A percentile compares a stretch with the other conserved stretches of the same genome.
Evolutionary conservation across 2,888 invertebrate genomes (phyloP).

Genomic region (Thumatha senex): DNA sequence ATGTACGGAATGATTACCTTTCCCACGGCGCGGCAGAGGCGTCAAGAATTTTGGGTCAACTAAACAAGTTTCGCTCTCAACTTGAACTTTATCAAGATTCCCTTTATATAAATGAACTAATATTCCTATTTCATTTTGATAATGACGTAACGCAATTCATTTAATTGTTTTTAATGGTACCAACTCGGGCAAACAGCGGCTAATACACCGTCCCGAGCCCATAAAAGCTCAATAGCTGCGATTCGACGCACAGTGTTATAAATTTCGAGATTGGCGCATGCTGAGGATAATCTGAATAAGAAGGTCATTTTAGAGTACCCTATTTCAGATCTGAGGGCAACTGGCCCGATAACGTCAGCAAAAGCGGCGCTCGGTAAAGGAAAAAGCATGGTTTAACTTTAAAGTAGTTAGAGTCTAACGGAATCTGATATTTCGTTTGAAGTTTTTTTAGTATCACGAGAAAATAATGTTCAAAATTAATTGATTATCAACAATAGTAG

Average conservation of each 20-base stretch:
- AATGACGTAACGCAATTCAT: conserved; percentile 48
- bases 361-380: conserved; percentile 69
- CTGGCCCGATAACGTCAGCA: conserved; percentile 61
- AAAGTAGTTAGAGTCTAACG: conserved; percentile 48
- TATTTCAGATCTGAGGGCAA: conserved; percentile 61
- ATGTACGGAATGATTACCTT: not conserved
- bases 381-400: conserved; percentile 63
- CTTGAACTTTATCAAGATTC: conserved; percentile 2
- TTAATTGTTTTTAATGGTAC: conserved; percentile 60
- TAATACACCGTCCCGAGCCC: conserved; percentile 46
- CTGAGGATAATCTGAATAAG: conserved; percentile 64
- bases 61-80: conserved; percentile 2
- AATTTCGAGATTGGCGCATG: conserved; percentile 55
- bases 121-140: conserved; percentile 25
- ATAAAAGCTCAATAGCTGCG: conserved; percentile 61
- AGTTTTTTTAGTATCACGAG: not conserved
- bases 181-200: conserved; percentile 44
- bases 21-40: not conserved
- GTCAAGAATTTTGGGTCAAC: conserved; percentile 3
- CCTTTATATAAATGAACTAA: conserved; percentile 6
- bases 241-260: conserved; percentile 52
- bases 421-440: conserved; percentile 57
- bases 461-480: conserved; percentile 28
- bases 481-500: conserved; percentile 18
- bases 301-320: conserved; percentile 59